These are phyloP conservation scores for Pelagia noctiluca DNA, from an alignment of 30 jellyfish, hydroid and myxozoan species.

Conservation along the genomic window DNA sequence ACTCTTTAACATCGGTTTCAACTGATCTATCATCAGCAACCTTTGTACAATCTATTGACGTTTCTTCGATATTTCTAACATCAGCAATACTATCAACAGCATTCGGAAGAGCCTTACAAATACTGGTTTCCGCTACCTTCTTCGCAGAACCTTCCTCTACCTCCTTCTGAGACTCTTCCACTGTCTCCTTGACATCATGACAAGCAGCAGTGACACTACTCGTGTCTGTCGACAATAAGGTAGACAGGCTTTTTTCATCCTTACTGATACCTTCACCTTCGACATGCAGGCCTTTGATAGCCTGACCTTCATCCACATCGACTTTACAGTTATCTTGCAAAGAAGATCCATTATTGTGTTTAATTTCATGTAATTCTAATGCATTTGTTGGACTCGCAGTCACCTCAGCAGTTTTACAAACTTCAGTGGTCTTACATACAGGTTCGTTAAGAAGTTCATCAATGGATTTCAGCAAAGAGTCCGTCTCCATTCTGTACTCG, in stretches of 20 bases:
- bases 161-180: background rate
- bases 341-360: too few species aligned
- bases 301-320: background rate
- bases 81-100: too few species aligned
- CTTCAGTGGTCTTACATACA: background rate
- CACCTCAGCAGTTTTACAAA: background rate
- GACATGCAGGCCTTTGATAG: background rate
- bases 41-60: too few species aligned
- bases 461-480: constrained; percentile 23
- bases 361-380: background rate
- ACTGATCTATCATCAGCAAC: background rate
- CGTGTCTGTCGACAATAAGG: background rate
- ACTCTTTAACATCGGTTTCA: background rate
- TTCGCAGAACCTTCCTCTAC: background rate
- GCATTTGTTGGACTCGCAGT: background rate
- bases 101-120: too few species aligned
- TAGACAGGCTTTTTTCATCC: background rate
- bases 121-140: background rate
- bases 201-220: background rate
- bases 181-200: background rate
- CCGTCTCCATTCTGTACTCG: background rate
- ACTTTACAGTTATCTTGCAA: too few species aligned
- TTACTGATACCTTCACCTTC: background rate
- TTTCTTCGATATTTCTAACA: too few species aligned
- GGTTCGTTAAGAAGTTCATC: constrained; percentile 48